Percentiles rank a stretch among this genome's conserved stretches.
phyloP scores from a whole-genome alignment of 2,888 invertebrate genomes.

The Heteropelma amictum region DNA sequence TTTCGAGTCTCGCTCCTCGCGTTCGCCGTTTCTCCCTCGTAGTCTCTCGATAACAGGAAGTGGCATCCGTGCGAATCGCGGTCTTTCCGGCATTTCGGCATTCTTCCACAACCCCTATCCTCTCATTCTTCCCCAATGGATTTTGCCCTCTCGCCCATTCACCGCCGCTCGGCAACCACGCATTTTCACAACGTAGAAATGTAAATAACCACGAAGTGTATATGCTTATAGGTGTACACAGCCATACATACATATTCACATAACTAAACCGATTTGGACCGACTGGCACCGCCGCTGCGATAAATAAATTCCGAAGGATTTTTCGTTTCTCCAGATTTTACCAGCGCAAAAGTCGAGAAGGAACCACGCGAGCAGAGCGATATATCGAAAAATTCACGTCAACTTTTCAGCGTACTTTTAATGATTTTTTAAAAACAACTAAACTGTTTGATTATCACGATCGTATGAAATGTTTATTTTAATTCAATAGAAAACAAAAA shows the following conservation, averaged over 20 bases:
- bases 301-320: conserved; percentile 48
- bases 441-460: too few relatives aligned
- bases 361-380: conserved; percentile 18
- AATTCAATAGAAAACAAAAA: too few relatives aligned
- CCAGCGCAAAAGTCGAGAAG: neutral
- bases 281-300: conserved; percentile 45
- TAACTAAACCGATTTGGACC: conserved; percentile 20
- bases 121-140: conserved; percentile 12
- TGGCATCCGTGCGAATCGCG: conserved; percentile 55
- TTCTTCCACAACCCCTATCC: conserved; percentile 32
- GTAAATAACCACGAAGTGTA: conserved; percentile 42
- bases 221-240: conserved; percentile 7
- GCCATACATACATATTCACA: conserved; percentile 3
- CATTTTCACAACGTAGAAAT: conserved; percentile 41
- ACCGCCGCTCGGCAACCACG: conserved; percentile 1
- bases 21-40: conserved; percentile 20
- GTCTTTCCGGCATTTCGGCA: conserved; percentile 57
- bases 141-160: neutral
- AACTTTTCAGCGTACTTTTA: too few relatives aligned
- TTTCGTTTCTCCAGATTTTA: conserved; percentile 9
- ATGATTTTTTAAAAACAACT: too few relatives aligned
- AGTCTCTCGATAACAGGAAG: conserved; percentile 59
- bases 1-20: neutral
- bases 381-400: neutral
- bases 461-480: too few relatives aligned